Conservation (phyloP, 2,113 vertebrate species). For the Caloenas nicobarica region DNA sequence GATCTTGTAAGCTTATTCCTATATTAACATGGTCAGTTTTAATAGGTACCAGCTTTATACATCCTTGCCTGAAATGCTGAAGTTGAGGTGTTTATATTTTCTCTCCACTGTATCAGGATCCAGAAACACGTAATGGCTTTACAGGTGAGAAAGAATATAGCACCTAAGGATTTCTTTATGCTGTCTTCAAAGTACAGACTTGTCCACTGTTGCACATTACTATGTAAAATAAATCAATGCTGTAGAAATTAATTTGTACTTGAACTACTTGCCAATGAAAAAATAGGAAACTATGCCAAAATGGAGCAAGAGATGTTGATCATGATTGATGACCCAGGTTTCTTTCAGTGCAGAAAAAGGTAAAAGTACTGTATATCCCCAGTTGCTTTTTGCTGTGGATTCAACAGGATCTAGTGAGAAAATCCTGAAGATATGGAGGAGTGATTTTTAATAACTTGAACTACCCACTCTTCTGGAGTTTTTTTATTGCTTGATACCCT, state of each 20-base stretch:
- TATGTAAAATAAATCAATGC: slow-evolving; percentile 26
- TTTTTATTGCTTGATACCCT: slow-evolving; percentile 6
- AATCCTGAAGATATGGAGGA: not conserved
- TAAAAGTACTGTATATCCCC: not conserved
- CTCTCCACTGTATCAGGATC: not conserved
- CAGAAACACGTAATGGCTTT: slow-evolving; percentile 45
- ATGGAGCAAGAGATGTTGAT: not conserved
- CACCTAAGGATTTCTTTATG: slow-evolving; percentile 43
- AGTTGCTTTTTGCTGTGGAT: slow-evolving; percentile 28
- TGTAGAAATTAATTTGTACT: slow-evolving; percentile 55
- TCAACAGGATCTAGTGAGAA: not conserved
- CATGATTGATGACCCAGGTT: not conserved
- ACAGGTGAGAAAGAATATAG: slow-evolving; percentile 50
- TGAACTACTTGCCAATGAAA: slow-evolving; percentile 59
- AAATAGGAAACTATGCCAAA: slow-evolving; percentile 41
- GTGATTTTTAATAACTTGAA: slow-evolving; percentile 20
- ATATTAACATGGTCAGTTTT: not conserved
- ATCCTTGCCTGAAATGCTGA: slow-evolving; percentile 16
- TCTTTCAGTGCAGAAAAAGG: not conserved
- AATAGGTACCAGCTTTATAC: not conserved
- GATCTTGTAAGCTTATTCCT: not conserved
- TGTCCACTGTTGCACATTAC: slow-evolving; percentile 8
- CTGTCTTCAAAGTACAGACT: slow-evolving; percentile 18
- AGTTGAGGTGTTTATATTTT: slow-evolving; percentile 10
- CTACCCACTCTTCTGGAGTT: not conserved